Base-by-base conservation (phyloP, 2,797 vertebrate species). In the Leptoclinus maculatus region DNA sequence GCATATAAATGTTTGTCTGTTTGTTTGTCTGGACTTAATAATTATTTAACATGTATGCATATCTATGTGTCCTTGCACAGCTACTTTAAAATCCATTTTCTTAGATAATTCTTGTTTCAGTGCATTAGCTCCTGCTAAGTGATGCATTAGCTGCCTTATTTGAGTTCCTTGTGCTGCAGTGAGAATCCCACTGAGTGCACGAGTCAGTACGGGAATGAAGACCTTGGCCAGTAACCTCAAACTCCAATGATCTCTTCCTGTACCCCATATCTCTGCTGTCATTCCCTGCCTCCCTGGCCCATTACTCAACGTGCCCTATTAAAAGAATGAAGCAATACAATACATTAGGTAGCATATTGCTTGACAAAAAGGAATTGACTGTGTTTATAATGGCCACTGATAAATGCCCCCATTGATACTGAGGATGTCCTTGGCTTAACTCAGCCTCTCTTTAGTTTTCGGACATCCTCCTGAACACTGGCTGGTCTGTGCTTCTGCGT, bases 321-420 rank as follows among this genome's bases (percentile, higher is more conserved):
- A 93, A 91, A 90, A 85, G 85, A 87, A 90, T 83, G 91, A 91
- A 93, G 89, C 75, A 82, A 83, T 87, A 72, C 81, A 77, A 85
- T 91, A 83, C 76, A 86, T 90, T 88, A 88, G 87, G 82, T 66
- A 70, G 78, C 91, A 88, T 90, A 91, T 90, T 90, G 84, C 89
- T 91, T 76, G 87, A 93, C 86, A 88, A 92, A 93, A 91, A 80
- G 66, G 72, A 86, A 90, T 92, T 85, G 93, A 95, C 92, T 93
- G 84, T 87, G 87, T 93, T 94, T 89, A 92, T 94, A 95, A 94
- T 91, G 91, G 75, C 84, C 78, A 1, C 66, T 88, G 90, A 95
- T 94, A 93, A 95, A 95, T 89, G 89, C 79, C 71, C 85, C 85
- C 83, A 94, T 94, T 95, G 91, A 95, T 91, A 71, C 70, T 5